Base-by-base conservation (phyloP, 2,113 vertebrate genomes). In the Phrynocephalus versicolor region DNA sequence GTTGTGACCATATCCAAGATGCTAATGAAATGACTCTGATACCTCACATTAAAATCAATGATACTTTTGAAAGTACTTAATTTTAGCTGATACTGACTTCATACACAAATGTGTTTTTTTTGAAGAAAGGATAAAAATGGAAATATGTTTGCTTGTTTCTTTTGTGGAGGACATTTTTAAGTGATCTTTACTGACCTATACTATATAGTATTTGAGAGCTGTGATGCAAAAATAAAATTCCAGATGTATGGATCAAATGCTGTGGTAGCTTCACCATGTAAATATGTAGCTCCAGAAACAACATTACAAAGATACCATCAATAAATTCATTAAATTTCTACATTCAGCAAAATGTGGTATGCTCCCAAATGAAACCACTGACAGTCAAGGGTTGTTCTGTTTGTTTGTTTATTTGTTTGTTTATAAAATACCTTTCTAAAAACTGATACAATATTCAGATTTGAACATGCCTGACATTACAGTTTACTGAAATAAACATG, bases 381-480 rank as follows among this genome's bases (percentile, higher is more conserved):
- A 30, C 51, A 65, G 23, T 15, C 6, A 88, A 84, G 37, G 35
- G 75, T 83, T 91, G 72, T 87, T 84, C 77, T 75, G 76, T 92
- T 81, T 90, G 64, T 67, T 10, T 30, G 76, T 92, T 81, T 90
- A 27, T 67, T 10, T 30, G 27, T 67, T 82, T 71, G 72, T 92
- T 83, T 90, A 65, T 58, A 51, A 41, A 86, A 69, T 65, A 65
- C 64, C 25, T 65, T 65, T 65, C 10, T 65, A 90, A 90, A 89
- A 60, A 91, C 73, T 86, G 74, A 76, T 83, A 21, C 33, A 84
- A 86, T 45, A 60, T 81, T 85, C 78, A 84, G 72, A 80, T 85
- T 87, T 85, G 88, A 90, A 89, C 70, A 89, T 80, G 77, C 70
- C 85, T 94, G 92, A 92, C 23, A 94, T 82, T 89, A 93, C 79